Base-by-base conservation (phyloP, 1,140 invertebrate species). In the Pseudomyrmex gracilis region DNA sequence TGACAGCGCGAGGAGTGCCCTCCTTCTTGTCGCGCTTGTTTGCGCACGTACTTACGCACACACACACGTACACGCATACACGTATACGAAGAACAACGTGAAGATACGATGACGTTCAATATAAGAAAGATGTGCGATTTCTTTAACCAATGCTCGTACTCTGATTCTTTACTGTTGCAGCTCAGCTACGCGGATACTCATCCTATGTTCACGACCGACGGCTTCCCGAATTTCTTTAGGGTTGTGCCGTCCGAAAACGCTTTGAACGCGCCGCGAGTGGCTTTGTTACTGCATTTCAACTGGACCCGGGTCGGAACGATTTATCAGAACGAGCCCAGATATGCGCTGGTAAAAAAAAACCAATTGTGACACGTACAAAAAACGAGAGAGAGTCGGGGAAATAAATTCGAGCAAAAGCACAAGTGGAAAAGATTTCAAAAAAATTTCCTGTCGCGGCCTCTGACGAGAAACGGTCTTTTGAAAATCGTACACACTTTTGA, bases 101-200 rank as follows among this genome's bases (percentile, higher is more conserved):
- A 2, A 20, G 22, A 47, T 13, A 55, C 24, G 8, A n/a, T 34
- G 12, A 63, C 45, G 47, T 13, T 5, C 10, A 22, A 24, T 12
- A 58, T 24, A 20, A 60, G 20, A 51, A 34, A 51, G 45, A 73
- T 49, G 49, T 5, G 53, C 10, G 5, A 34, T 34, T 61, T 55
- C 20, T 45, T 57, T 57, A 67, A 66, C 57, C 57, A 24, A n/a
- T 12, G 17, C 34, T 77, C 9, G 24, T 8, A 43, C 10, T 10
- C 43, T 90, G 90, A 90, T 53, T 51, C 10, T 51, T 10, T 34
- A 34, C 0, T 92, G 85, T 95, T 95, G 9, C 95, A 99, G 97
- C 94, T 99, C 24, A 99, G 98, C 2, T 99, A 99, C 93, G 99
- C 98, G 2, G 99, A 99, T 94, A 99, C 98, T 15, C 98, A 99